A percentile compares a stretch with the other conserved stretches of the same genome.
These are phyloP conservation scores for Coecobrya sp. DNA, from an alignment of 2,888 invertebrate genomes.

Conservation along the genomic window DNA sequence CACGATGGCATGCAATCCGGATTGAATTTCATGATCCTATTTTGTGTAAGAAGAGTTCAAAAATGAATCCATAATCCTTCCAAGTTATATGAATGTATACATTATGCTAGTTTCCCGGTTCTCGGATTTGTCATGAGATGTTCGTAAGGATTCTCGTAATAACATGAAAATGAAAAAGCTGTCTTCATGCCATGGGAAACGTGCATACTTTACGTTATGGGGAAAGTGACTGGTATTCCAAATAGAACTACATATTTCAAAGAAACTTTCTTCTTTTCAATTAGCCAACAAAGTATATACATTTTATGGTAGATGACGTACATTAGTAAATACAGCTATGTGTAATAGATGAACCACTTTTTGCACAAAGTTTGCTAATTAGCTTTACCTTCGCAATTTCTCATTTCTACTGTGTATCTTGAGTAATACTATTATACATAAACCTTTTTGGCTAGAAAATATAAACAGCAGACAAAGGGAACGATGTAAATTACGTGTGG, in stretches of 20 bases:
- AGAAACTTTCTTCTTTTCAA: conserved; percentile 22
- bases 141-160: neutral
- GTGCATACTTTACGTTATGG: too few relatives aligned
- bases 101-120: neutral
- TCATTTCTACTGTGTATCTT: neutral
- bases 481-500: too few relatives aligned
- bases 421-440: neutral
- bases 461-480: too few relatives aligned
- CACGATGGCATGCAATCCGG: too few relatives aligned
- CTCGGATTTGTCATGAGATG: neutral
- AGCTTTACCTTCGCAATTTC: neutral
- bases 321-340: neutral
- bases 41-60: too few relatives aligned
- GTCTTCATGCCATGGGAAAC: neutral
- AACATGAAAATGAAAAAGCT: neutral
- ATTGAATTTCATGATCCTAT: too few relatives aligned
- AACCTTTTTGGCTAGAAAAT: neutral
- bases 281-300: neutral
- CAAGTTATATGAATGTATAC: neutral
- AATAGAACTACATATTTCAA: too few relatives aligned
- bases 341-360: neutral
- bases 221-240: too few relatives aligned
- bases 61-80: neutral
- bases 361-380: neutral
- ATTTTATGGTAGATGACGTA: too few relatives aligned